Percentiles rank a stretch among this genome's conserved stretches.
phyloP scores from a whole-genome alignment of 1,140 invertebrate species.

The Hesperophylax magnus region DNA sequence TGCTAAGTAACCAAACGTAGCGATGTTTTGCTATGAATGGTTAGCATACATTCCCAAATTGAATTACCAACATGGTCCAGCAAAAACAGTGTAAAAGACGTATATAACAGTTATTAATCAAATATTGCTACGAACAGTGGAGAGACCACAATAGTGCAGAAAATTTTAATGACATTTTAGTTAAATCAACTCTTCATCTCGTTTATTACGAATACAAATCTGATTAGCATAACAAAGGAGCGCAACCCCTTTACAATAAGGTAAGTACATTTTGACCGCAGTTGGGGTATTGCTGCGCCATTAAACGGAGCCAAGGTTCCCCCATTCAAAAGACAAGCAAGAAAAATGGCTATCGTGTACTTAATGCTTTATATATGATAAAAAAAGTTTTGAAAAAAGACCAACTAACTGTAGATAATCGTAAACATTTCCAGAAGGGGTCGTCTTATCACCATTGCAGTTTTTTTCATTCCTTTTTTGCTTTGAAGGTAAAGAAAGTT shows the following conservation, averaged over 20 bases:
- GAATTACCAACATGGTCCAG: no score
- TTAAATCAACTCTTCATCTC: background rate
- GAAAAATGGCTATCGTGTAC: conserved; percentile 54
- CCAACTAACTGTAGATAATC: conserved; percentile 20
- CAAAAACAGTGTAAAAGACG: no score
- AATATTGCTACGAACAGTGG: no score
- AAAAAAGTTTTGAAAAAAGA: conserved; percentile 36
- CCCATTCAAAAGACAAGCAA: conserved; percentile 35
- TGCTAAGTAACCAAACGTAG: no score
- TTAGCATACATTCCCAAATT: no score
- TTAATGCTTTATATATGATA: conserved; percentile 54
- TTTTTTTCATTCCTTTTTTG: conserved; percentile 25
- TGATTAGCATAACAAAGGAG: conserved; percentile 23
- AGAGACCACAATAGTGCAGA: no score
- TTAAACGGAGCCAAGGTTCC: background rate
- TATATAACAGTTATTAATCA: no score
- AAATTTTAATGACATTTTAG: no score
- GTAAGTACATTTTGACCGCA: conserved; percentile 22
- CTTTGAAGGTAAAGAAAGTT: conserved; percentile 48
- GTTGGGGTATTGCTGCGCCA: conserved; percentile 12
- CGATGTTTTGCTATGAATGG: no score
- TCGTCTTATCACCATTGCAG: conserved; percentile 53
- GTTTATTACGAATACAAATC: conserved; percentile 9
- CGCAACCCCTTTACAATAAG: conserved; percentile 21
- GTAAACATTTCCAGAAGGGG: conserved; percentile 50